Base-by-base conservation (phyloP, 2,888 invertebrate genomes). In the Lycocerus yunnanus region DNA sequence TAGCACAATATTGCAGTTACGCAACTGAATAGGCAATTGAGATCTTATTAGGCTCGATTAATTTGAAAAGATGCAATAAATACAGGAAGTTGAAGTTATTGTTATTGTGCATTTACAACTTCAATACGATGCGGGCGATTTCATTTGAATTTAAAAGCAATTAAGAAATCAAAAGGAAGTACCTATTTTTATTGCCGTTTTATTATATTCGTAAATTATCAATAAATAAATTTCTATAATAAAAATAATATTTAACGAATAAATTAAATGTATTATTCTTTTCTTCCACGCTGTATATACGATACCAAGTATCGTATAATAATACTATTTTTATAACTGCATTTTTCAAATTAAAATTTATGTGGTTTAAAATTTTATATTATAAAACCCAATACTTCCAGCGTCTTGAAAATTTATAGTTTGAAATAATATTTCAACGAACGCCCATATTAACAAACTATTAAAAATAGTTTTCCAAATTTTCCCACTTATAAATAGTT, bases 11-110 rank as follows among this genome's bases (percentile, higher is more conserved):
- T 73, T 74, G 78, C 75, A 76, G 79, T 82, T 83, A 81, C 77
- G 79, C 81, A 83, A 82, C 81, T 80, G 79, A 76, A 71, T 70
- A 73, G 72, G 74, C 82, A 82, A 81, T 82, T 82, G 80, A 80
- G 73, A 74, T 75, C 80, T 21, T 80, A 80, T 81, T 82, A 81
- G 81, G 79, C 78, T 79, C 79, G 79, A 81, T 82, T 81, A 77
- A 80, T 76, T 76, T 58, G 63, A 67, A 73, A 81, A 79, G 78
- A 71, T 73, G 77, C 72, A 75, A 63, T 18, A 63, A 18, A 77
- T 72, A 79, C 80, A 80, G 82, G 82, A 82, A 81, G 77, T 74
- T 70, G 71, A 67, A 65, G n/a, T n/a, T 66, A 18, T 71, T 61
- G 65, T 75, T 60, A 60, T 59, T 68, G 63, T 66, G 66, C 71